These are phyloP conservation scores for Oncorhynchus nerka DNA, from an alignment of 2,113 vertebrate species.

Conservation along the genomic window DNA sequence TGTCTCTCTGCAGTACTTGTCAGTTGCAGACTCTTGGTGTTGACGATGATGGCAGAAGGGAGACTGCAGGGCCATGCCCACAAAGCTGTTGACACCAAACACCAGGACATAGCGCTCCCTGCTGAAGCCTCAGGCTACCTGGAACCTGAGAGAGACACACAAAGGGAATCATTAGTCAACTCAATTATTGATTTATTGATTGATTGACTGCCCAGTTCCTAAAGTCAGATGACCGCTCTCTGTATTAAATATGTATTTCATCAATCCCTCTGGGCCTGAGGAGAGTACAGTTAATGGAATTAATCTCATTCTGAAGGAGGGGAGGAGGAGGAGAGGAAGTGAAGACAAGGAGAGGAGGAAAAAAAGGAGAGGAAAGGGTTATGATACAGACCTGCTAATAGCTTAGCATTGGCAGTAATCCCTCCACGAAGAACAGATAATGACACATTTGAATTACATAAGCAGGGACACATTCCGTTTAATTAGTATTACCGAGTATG, in stretches of 20 bases:
- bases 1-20: slow-evolving; percentile 68
- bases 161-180: slow-evolving; percentile 43
- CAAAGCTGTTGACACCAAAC: slow-evolving; percentile 83
- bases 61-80: slow-evolving; percentile 78
- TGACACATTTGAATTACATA: slow-evolving; percentile 34
- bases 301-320: slow-evolving; percentile 34
- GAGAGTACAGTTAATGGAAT: slow-evolving; percentile 57
- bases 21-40: slow-evolving; percentile 77
- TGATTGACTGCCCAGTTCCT: too few relatives aligned
- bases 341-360: too few relatives aligned
- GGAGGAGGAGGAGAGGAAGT: background rate
- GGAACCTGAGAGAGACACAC: slow-evolving; percentile 62
- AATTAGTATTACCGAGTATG: slow-evolving; percentile 22
- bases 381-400: slow-evolving; percentile 39
- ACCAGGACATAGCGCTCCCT: slow-evolving; percentile 81
- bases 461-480: slow-evolving; percentile 31
- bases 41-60: slow-evolving; percentile 80
- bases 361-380: slow-evolving; percentile 27
- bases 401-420: slow-evolving; percentile 31
- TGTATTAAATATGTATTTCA: slow-evolving; percentile 47
- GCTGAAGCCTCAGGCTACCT: slow-evolving; percentile 79
- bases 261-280: slow-evolving; percentile 57
- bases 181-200: slow-evolving; percentile 14
- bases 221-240: slow-evolving; percentile 1
- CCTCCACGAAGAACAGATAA: slow-evolving; percentile 43